A percentile compares a stretch with the other conserved stretches of the same genome.
phyloP scores from a whole-genome alignment of 1,140 invertebrate genomes.

The Tenebrio molitor region DNA sequence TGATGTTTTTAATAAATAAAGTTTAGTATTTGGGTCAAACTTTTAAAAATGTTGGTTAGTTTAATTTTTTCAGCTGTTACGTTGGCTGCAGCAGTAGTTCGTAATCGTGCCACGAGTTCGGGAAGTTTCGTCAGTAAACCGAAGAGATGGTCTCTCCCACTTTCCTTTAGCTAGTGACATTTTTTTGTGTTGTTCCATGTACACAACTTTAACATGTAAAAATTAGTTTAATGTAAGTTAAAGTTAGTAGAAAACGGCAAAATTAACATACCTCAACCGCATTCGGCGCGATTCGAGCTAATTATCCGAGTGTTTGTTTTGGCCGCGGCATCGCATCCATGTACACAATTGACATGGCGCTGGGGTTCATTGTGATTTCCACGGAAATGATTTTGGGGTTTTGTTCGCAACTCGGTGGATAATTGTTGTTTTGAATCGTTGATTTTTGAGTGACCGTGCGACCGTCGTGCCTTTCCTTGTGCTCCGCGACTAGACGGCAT shows the following conservation, averaged over 20 bases:
- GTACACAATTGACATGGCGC: constrained; percentile 61
- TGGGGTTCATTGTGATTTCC: constrained; percentile 53
- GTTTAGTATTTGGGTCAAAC: too few relatives aligned
- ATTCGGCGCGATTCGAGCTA: neutral
- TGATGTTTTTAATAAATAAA: too few relatives aligned
- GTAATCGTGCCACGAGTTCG: constrained; percentile 2
- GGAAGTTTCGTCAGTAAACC: neutral
- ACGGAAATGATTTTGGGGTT: constrained; percentile 13
- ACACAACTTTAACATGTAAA: constrained; percentile 62
- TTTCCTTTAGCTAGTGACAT: constrained; percentile 60
- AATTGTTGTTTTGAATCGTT: neutral
- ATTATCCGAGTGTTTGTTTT: constrained; percentile 38
- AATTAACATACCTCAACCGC: neutral
- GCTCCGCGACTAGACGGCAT: constrained; percentile 6
- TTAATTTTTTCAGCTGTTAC: constrained; percentile 1
- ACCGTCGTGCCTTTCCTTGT: too few relatives aligned
- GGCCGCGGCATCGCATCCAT: constrained; percentile 39
- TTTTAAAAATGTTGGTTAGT: too few relatives aligned
- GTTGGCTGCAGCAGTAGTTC: constrained; percentile 7
- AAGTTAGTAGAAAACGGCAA: neutral
- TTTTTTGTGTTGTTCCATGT: constrained; percentile 63
- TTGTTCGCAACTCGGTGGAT: neutral
- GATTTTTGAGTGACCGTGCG: neutral
- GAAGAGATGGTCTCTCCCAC: constrained; percentile 58
- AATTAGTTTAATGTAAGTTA: constrained; percentile 59